These are phyloP conservation scores for Syndactyla subalaris DNA, from an alignment of 2,797 vertebrate species.

Conservation along the genomic window DNA sequence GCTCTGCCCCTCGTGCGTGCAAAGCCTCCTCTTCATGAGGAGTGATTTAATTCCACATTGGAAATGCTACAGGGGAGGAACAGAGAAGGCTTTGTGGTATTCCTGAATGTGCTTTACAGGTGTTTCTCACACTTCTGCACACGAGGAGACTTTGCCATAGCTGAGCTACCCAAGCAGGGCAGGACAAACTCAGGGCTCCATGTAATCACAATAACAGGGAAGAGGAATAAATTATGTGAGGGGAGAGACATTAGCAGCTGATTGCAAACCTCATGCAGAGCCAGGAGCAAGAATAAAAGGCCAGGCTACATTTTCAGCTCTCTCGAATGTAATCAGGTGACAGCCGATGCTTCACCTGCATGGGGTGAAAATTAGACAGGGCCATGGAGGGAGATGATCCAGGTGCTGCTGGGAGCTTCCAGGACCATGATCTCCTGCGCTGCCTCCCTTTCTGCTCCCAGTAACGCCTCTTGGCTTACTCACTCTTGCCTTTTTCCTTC, in stretches of 20 bases:
- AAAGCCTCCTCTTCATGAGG: background rate
- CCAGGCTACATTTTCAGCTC: background rate
- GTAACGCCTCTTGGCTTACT: background rate
- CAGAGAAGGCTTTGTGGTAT: background rate
- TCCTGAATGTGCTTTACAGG: background rate
- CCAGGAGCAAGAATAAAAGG: constrained; percentile 1
- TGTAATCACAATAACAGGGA: background rate
- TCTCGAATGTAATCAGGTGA: background rate
- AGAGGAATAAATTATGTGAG: background rate
- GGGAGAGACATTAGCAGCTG: constrained; percentile 2
- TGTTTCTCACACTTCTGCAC: fast-evolving
- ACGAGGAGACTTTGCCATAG: background rate
- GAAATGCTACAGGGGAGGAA: background rate
- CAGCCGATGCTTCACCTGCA: background rate
- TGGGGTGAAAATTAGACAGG: background rate
- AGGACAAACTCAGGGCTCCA: background rate
- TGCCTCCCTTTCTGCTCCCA: background rate
- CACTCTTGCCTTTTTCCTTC: background rate
- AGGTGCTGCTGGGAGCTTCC: background rate
- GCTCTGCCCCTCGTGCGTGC: fast-evolving
- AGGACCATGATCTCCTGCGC: background rate
- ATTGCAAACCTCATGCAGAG: constrained; percentile 39
- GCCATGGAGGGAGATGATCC: background rate
- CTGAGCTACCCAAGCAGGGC: background rate
- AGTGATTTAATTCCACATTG: background rate